These are phyloP conservation scores for Antedon bifida DNA, from an alignment of 35 echinoderm and acorn worm species.

Conservation along the genomic window DNA sequence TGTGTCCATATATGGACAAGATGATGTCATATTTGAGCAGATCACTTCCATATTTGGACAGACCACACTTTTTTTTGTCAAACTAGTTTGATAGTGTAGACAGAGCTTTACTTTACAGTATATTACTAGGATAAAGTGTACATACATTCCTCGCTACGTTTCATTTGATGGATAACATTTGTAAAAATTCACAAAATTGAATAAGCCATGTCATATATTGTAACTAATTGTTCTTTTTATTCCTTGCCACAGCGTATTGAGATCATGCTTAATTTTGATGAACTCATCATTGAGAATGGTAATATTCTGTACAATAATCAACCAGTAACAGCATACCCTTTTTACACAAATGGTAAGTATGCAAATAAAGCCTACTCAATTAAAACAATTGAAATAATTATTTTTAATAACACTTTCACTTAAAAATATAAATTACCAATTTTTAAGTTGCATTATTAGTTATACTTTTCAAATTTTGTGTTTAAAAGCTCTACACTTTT, in stretches of 20 bases:
- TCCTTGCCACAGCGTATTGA: conserved; percentile 62
- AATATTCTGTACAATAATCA: conserved; percentile 31
- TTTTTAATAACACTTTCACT: background rate
- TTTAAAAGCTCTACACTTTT: background rate
- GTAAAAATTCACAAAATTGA: too few species aligned
- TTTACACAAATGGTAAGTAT: conserved; percentile 53
- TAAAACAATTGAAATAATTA: background rate
- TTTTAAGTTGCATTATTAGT: background rate
- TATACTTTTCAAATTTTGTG: background rate
- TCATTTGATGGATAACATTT: too few species aligned
- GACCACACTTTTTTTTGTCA: too few species aligned
- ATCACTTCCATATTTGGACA: too few species aligned
- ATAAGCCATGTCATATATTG: too few species aligned
- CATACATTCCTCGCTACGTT: too few species aligned
- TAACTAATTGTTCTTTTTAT: background rate
- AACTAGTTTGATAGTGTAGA: too few species aligned
- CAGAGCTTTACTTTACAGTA: too few species aligned
- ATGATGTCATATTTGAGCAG: too few species aligned
- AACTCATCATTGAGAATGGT: conserved; percentile 25
- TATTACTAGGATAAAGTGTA: too few species aligned
- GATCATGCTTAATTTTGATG: conserved; percentile 47
- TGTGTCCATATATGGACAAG: too few species aligned
- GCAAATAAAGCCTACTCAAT: too few species aligned
- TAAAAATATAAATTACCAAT: background rate
- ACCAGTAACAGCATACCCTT: conserved; percentile 26